A percentile compares a stretch with the other conserved stretches of the same genome.
Conservation (phyloP, 2,888 invertebrate species). For the Sclerodermus sp. region DNA sequence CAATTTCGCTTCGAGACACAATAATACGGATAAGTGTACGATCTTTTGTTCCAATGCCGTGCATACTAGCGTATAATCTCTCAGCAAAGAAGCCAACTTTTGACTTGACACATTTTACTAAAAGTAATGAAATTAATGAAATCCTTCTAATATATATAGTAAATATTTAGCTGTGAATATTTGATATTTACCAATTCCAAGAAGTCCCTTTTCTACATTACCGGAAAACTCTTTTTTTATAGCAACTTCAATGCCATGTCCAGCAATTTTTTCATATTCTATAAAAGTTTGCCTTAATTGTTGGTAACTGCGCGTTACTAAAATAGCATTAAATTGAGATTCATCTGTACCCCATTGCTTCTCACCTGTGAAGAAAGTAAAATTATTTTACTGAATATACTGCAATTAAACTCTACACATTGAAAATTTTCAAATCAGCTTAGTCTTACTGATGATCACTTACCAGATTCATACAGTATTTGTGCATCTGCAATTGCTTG, state of each 20-base stretch:
- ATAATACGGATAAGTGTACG: constrained; percentile 89
- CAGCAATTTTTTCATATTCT: constrained; percentile 80
- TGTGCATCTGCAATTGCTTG: constrained; percentile 83
- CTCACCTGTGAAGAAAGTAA: constrained; percentile 62
- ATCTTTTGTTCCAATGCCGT: constrained; percentile 88
- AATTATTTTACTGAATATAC: too few relatives aligned
- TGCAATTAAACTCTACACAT: not conserved
- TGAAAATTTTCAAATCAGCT: not conserved
- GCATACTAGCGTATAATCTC: constrained; percentile 86
- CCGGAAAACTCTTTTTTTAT: constrained; percentile 90
- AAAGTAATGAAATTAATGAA: constrained; percentile 12
- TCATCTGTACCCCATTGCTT: constrained; percentile 91
- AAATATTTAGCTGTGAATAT: not conserved
- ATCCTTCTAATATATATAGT: not conserved
- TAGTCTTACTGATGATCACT: constrained; percentile 1
- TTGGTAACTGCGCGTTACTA: constrained; percentile 85
- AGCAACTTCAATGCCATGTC: constrained; percentile 81
- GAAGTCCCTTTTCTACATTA: constrained; percentile 80
- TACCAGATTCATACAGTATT: constrained; percentile 71
- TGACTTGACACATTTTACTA: constrained; percentile 87
- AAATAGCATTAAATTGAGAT: constrained; percentile 81
- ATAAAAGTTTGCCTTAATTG: constrained; percentile 84
- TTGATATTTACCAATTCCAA: constrained; percentile 75
- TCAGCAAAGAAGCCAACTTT: constrained; percentile 91
- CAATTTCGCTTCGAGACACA: constrained; percentile 88